These are phyloP conservation scores for Anableps anableps DNA, from an alignment of 2,797 vertebrate species.

Conservation along the genomic window DNA sequence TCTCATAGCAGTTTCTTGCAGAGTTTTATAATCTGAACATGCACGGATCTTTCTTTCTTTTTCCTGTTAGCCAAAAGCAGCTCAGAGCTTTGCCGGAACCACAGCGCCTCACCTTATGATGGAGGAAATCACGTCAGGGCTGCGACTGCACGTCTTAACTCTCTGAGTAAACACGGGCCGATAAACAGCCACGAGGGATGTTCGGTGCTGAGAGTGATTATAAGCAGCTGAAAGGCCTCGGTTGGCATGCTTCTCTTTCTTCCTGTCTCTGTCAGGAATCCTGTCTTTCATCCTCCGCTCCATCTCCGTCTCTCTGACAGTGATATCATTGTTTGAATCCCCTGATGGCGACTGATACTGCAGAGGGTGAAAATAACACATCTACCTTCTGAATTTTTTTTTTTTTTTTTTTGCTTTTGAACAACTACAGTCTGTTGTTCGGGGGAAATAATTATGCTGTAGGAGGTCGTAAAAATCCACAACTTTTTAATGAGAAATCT, in stretches of 20 bases:
- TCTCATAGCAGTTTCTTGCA: background rate
- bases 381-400: constrained; percentile 52
- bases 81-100: constrained; percentile 13
- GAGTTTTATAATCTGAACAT: too few relatives aligned
- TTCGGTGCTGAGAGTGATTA: constrained; percentile 32
- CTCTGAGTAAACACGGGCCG: constrained; percentile 51
- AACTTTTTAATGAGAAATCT: background rate
- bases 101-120: constrained; percentile 39
- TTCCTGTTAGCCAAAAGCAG: background rate
- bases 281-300: constrained; percentile 27
- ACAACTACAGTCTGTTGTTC: constrained; percentile 29
- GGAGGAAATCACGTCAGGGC: constrained; percentile 17
- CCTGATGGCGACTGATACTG: constrained; percentile 40
- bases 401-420: background rate
- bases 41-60: background rate
- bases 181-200: constrained; percentile 53
- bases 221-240: constrained; percentile 18
- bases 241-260: background rate
- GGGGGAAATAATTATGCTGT: constrained; percentile 36
- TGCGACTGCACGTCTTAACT: constrained; percentile 30
- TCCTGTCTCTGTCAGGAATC: constrained; percentile 1
- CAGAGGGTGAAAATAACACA: constrained; percentile 55
- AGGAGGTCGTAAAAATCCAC: constrained; percentile 1
- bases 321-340: constrained; percentile 48
- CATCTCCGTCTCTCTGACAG: constrained; percentile 27